These are phyloP conservation scores for Bombus superbus DNA, from an alignment of 1,140 invertebrate species.

Conservation along the genomic window DNA sequence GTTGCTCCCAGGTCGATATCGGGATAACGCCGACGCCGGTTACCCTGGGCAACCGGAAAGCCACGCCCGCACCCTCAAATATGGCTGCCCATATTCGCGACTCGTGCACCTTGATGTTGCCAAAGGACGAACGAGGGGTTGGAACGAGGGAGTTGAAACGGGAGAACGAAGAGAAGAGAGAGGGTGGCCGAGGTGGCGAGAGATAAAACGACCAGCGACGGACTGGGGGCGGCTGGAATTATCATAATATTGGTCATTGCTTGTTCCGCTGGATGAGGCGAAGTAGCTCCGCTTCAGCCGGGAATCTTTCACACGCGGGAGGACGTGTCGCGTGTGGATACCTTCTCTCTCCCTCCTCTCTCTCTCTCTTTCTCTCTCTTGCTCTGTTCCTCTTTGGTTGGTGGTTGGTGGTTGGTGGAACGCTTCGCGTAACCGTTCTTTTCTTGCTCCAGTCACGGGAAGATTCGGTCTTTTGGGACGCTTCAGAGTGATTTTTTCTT, in stretches of 20 bases:
- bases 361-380: not conserved
- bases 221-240: slow-evolving; percentile 73
- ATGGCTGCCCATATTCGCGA: slow-evolving; percentile 74
- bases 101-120: slow-evolving; percentile 45
- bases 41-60: slow-evolving; percentile 78
- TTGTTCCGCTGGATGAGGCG: slow-evolving; percentile 52
- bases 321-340: not conserved
- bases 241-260: slow-evolving; percentile 82
- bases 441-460: not conserved
- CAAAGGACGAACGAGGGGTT: slow-evolving; percentile 15
- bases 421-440: not conserved
- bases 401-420: not conserved
- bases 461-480: not conserved
- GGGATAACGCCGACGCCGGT: slow-evolving; percentile 77
- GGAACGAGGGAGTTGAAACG: not conserved
- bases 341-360: not conserved
- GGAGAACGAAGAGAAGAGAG: not conserved
- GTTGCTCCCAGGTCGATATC: slow-evolving; percentile 80
- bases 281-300: slow-evolving; percentile 42
- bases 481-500: not conserved
- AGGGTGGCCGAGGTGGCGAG: slow-evolving; percentile 17
- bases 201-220: slow-evolving; percentile 59
- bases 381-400: not conserved
- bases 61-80: slow-evolving; percentile 80
- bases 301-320: slow-evolving; percentile 49